Conservation (phyloP, 2,797 vertebrate genomes). For the Gambelia wislizenii region DNA sequence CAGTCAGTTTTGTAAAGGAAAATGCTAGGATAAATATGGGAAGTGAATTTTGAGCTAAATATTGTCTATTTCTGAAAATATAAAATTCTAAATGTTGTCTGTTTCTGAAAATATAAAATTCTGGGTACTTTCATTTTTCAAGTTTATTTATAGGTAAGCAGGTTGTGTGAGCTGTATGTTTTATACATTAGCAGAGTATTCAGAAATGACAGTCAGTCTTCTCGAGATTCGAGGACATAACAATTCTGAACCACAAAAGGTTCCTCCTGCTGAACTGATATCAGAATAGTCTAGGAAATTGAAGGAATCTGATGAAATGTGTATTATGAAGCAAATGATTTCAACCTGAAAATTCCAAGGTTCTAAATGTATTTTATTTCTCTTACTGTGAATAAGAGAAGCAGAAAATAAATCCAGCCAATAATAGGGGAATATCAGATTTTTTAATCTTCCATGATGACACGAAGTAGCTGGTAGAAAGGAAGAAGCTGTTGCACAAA, state of each 20-base stretch:
- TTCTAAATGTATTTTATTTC: too few species aligned
- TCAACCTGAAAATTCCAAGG: not conserved
- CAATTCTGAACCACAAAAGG: too few species aligned
- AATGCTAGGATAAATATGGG: not conserved
- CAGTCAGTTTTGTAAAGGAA: constrained; percentile 1
- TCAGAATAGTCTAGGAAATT: not conserved
- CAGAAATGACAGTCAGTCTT: too few species aligned
- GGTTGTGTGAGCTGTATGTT: too few species aligned
- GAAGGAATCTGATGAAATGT: not conserved
- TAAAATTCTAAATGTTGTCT: not conserved
- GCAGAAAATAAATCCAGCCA: too few species aligned
- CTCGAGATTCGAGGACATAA: too few species aligned
- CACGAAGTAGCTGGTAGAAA: not conserved
- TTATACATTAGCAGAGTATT: too few species aligned
- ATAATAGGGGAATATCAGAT: not conserved
- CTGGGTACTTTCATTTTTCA: not conserved
- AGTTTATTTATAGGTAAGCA: too few species aligned
- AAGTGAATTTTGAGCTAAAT: not conserved
- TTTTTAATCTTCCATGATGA: not conserved
- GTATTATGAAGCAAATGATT: not conserved
- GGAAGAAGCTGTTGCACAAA: not conserved
- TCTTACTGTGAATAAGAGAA: too few species aligned
- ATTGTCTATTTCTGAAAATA: not conserved
- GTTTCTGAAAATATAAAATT: not conserved
- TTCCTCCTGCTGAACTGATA: not conserved